phyloP scores from a whole-genome alignment of 2,113 vertebrate species.

The Psilopsiagon aymara region DNA sequence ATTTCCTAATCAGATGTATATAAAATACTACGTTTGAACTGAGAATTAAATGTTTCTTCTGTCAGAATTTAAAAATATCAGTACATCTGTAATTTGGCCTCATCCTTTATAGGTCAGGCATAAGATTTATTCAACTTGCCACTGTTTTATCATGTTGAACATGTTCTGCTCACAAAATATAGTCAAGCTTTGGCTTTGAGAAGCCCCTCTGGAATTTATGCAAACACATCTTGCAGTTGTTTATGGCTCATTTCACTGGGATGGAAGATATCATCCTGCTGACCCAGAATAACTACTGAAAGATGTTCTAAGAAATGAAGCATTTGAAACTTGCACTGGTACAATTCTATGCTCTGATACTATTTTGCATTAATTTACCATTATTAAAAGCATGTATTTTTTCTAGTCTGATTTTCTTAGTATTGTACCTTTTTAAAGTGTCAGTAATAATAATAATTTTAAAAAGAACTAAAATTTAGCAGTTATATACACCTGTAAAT shows the following conservation, averaged over 20 bases:
- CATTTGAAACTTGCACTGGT: neutral
- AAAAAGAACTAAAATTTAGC: neutral
- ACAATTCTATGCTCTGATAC: neutral
- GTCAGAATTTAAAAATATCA: neutral
- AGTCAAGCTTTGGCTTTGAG: neutral
- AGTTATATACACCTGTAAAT: neutral
- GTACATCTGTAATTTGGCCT: neutral
- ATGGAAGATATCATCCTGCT: neutral
- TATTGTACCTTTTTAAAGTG: neutral
- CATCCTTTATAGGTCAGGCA: conserved; percentile 8
- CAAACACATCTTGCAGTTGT: neutral
- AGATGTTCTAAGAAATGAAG: neutral
- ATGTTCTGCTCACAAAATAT: neutral
- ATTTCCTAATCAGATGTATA: neutral
- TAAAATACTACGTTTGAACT: neutral
- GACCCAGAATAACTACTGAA: neutral
- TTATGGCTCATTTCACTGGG: conserved; percentile 32
- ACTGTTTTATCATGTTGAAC: neutral
- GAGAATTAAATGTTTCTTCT: neutral
- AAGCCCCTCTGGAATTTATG: conserved; percentile 5
- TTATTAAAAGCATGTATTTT: neutral
- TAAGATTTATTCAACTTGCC: neutral
- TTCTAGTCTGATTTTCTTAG: neutral
- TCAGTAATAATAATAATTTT: neutral
- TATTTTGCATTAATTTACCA: neutral